Base-by-base conservation (phyloP, 2,113 vertebrate genomes). In the Euleptes europaea region DNA sequence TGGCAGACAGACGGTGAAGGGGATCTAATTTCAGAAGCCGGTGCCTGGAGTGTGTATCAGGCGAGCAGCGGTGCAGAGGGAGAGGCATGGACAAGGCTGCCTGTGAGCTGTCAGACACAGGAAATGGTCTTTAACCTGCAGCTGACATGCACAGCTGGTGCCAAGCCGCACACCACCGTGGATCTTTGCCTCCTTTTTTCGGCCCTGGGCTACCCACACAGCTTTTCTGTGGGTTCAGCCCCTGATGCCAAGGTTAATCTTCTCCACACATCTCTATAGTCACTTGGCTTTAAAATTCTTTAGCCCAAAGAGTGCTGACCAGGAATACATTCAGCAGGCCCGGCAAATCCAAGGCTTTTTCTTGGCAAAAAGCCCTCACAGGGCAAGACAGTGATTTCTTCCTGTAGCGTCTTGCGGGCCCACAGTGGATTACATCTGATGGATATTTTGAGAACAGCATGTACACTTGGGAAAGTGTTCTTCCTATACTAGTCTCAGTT, bases 61-160 rank as follows among this genome's bases (percentile, higher is more conserved):
- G 44, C 57, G 38, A 81, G 84, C 70, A 21, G 71, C n/a, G n/a
- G 70, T 23, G 35, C 9, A 44, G 69, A 73, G 81, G 75, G 82
- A 54, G 42, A 35, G 82, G 69, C 38, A 79, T 40, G 79, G 84
- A 63, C 49, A 83, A 84, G 88, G 86, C 92, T 94, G 90, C 88
- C 92, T 87, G 91, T 86, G 94, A 93, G 93, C 93, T 94, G 90
- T 93, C 86, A 88, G 88, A 84, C 76, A 93, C 89, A 73, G 73
- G 91, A 89, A 93, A 78, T 8, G 26, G 67, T 33, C 17, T 0
- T 1, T 12, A 81, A 78, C 79, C 74, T 2, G 49, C 1, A 57
- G 72, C 90, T 84, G 7, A 89, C 85, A 17, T 85, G 19, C 31
- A 2, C 1, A 40, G 76, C 71, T 82, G 72, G 72, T n/a, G 63